phyloP scores from a whole-genome alignment of 2,888 invertebrate species.

The Phortica okadai region DNA sequence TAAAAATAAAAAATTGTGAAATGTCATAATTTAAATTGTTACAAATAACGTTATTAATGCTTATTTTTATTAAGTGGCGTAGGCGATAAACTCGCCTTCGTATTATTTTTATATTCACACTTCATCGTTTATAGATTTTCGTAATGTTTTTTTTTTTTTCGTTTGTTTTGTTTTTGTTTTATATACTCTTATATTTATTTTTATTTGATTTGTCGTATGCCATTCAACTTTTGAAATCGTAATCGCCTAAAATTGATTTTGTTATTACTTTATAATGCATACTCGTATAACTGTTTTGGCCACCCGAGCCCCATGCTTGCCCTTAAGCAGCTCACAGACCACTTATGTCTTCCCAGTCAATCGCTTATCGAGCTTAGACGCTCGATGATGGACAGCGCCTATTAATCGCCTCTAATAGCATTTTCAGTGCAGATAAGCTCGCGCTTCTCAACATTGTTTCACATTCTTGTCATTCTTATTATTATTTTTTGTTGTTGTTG shows the following conservation, averaged over 20 bases:
- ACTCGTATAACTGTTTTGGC: constrained; percentile 23
- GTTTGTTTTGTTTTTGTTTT: neutral
- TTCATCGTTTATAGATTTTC: neutral
- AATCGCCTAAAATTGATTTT: constrained; percentile 62
- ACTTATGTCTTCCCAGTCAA: constrained; percentile 49
- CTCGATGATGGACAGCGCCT: constrained; percentile 69
- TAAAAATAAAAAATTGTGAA: constrained; percentile 17
- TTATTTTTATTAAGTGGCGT: constrained; percentile 68
- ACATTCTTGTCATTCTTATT: neutral
- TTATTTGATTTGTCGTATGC: constrained; percentile 19
- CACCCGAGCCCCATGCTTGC: neutral
- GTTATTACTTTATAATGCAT: constrained; percentile 49
- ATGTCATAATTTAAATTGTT: constrained; percentile 65
- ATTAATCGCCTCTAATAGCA: constrained; percentile 72
- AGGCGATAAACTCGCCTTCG: constrained; percentile 54
- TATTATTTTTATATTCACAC: neutral
- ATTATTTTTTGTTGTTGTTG: neutral
- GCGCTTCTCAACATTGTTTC: constrained; percentile 1
- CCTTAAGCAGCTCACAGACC: neutral
- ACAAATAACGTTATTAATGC: constrained; percentile 67
- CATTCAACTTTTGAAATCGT: constrained; percentile 47
- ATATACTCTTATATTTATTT: neutral
- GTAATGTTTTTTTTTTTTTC: constrained; percentile 1
- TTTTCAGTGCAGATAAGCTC: constrained; percentile 59
- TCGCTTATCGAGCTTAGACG: constrained; percentile 52